Conservation (phyloP, 2,888 invertebrate genomes). For the Tenthredo mesomela region DNA sequence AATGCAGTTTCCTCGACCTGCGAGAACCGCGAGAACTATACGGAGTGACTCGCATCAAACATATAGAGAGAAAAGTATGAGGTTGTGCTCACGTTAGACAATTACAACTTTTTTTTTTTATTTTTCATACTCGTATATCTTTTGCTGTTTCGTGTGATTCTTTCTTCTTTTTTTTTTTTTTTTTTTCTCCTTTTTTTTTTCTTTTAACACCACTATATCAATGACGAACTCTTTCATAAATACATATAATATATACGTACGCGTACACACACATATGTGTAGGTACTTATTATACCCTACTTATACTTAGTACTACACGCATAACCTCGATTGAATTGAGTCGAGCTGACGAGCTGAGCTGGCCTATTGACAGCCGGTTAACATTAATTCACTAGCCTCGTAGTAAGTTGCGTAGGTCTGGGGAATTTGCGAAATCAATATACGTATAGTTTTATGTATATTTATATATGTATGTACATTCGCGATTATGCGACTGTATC, state of each 20-base stretch:
- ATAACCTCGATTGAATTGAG: slow-evolving; percentile 16
- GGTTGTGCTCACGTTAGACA: neutral
- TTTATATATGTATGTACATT: neutral
- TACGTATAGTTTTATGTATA: neutral
- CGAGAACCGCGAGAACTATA: neutral
- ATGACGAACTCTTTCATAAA: neutral
- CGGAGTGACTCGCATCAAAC: slow-evolving; percentile 6
- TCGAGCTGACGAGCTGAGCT: slow-evolving; percentile 6
- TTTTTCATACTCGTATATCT: neutral
- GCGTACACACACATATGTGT: neutral
- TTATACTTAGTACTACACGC: neutral
- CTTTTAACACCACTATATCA: neutral
- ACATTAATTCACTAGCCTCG: slow-evolving; percentile 6
- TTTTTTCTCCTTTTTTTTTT: neutral
- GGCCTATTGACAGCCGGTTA: slow-evolving; percentile 1
- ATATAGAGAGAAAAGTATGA: neutral
- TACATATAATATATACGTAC: neutral
- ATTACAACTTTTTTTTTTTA: neutral
- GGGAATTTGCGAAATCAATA: slow-evolving; percentile 9
- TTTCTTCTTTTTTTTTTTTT: neutral
- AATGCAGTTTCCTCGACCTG: slow-evolving; percentile 67
- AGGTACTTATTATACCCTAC: slow-evolving; percentile 1
- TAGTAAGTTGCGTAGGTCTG: slow-evolving; percentile 43
- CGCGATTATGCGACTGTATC: slow-evolving; percentile 3
- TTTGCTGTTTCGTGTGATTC: neutral